A percentile compares a stretch with the other conserved stretches of the same genome.
Conservation (phyloP, 1,140 invertebrate genomes). For the Matsumurasca onukii region DNA sequence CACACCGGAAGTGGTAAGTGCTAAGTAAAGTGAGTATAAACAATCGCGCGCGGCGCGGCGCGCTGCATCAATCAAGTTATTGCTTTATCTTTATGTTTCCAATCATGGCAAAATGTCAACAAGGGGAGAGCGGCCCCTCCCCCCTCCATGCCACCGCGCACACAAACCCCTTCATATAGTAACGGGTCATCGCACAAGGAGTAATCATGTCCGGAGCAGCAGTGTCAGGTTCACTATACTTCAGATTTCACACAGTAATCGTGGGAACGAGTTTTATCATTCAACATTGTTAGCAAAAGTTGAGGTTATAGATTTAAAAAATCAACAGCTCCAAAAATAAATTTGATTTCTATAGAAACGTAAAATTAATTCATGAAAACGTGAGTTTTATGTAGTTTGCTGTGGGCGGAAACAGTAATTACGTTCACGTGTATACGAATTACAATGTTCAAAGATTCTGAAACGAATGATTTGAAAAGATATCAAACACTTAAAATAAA, state of each 20-base stretch:
- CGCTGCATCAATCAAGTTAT: conserved; percentile 20
- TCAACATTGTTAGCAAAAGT: not conserved
- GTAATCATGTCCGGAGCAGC: conserved; percentile 5
- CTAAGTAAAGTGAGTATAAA: not conserved
- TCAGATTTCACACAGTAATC: not conserved
- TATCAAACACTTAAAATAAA: too few species aligned
- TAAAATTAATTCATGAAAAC: not conserved
- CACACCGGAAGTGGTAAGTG: conserved; percentile 18
- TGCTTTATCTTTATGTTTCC: conserved; percentile 22
- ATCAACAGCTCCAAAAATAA: not conserved
- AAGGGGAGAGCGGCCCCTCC: not conserved
- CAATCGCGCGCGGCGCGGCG: not conserved
- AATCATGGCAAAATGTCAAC: conserved; percentile 22
- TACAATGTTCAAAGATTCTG: not conserved
- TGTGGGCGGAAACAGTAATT: not conserved
- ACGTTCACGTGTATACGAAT: not conserved
- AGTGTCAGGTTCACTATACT: not conserved
- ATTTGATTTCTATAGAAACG: not conserved
- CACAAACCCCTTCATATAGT: not conserved
- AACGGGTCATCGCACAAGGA: not conserved
- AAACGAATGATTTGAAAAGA: not conserved
- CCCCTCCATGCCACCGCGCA: not conserved
- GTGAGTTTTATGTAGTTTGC: too few species aligned
- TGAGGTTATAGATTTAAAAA: not conserved
- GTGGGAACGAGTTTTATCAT: not conserved